Percentiles rank a stretch among this genome's conserved stretches.
Conservation (phyloP, 2,888 invertebrate species). For the Drosophila neotestacea region DNA sequence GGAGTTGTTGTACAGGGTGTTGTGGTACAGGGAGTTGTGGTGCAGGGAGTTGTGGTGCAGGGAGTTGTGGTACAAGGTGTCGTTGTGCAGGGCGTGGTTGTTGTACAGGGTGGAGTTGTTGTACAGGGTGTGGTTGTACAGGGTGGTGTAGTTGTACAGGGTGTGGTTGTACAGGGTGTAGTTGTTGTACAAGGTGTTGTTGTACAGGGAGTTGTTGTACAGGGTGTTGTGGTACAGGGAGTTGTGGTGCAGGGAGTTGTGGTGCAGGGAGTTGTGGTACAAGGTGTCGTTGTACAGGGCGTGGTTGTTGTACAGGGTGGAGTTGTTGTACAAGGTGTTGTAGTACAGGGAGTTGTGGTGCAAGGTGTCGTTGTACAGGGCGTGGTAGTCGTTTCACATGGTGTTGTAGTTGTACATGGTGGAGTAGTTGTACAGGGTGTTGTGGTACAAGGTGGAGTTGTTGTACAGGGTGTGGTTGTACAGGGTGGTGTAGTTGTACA, state of each 20-base stretch:
- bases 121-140: constrained; percentile 1
- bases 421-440: background rate
- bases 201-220: constrained; percentile 4
- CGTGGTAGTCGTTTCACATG: background rate
- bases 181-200: background rate
- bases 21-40: background rate
- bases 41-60: background rate
- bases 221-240: constrained; percentile 1
- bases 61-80: constrained; percentile 9
- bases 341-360: constrained; percentile 2
- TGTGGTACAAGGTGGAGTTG: constrained; percentile 1
- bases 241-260: background rate
- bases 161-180: background rate
- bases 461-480: background rate
- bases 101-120: background rate
- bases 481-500: background rate
- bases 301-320: background rate
- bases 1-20: constrained; percentile 4
- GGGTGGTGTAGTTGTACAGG: background rate
- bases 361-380: background rate
- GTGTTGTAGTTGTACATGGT: background rate
- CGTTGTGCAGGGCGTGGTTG: constrained; percentile 1
- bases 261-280: background rate
- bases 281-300: constrained; percentile 4
- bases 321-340: background rate